Evolutionary conservation across 2,113 vertebrate genomes (phyloP).

Genomic region (Ranitomeya imitator): DNA sequence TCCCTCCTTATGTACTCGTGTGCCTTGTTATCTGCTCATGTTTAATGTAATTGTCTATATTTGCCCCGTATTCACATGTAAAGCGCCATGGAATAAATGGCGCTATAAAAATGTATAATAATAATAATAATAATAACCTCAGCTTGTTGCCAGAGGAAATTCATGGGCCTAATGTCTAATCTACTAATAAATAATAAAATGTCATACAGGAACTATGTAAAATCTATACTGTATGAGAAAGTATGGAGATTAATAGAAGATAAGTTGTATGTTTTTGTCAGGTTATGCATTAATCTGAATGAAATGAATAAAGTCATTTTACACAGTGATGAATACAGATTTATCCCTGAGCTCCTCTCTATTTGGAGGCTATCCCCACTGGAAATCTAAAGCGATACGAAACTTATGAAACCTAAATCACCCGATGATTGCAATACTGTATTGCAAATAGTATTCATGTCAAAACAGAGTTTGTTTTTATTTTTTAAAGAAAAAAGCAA

Average conservation of each 20-base stretch:
- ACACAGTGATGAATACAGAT: not conserved
- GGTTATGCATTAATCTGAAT: not conserved
- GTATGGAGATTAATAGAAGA: not conserved
- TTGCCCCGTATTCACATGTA: too few species aligned
- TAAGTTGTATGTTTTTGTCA: not conserved
- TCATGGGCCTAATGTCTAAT: not conserved
- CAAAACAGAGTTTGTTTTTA: not conserved
- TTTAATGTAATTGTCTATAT: too few species aligned
- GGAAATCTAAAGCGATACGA: not conserved
- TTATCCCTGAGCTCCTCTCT: not conserved
- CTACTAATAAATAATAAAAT: not conserved
- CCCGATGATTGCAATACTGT: not conserved
- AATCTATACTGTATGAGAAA: not conserved
- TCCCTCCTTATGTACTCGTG: too few species aligned
- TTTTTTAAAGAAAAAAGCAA: not conserved
- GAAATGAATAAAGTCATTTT: not conserved
- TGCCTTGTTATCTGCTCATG: too few species aligned
- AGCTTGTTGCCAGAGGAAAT: not conserved
- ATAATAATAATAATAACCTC: too few species aligned
- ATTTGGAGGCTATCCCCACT: not conserved
- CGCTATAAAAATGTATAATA: too few species aligned
- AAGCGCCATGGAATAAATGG: too few species aligned
- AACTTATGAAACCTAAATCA: not conserved
- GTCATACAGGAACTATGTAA: not conserved
- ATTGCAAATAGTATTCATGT: not conserved